Evolutionary conservation across 2,113 vertebrate genomes (phyloP), one percentile per base, ranked within the genome.

Genomic region (Tragelaphus strepsiceros): DNA sequence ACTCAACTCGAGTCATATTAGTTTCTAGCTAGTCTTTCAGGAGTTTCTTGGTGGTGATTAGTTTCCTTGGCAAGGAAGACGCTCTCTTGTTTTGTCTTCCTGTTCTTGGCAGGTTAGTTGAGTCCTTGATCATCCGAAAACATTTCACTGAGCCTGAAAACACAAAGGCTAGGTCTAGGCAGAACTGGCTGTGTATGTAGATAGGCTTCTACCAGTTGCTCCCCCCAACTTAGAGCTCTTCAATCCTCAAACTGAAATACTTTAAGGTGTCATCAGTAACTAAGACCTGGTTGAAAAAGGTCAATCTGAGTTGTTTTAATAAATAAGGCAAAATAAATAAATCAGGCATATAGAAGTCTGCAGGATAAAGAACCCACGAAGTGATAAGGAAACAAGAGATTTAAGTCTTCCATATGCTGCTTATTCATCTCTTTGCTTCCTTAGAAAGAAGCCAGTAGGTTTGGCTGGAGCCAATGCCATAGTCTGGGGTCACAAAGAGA

Each of bases 251-350:
- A 84, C 53, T 84, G n/a, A 83, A 54, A 83, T 84, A 59, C 6
- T 56, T 88, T 67, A 91, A 93, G 46, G 56, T 30, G 32, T 80
- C 77, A 64, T 67, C 35, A 82, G 28, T 61, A 92, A 87, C 24
- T 56, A n/a, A 93, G 53, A 62, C 22, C 64, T 46, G 92, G 43
- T 16, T 97, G 74, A 95, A 59, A 96, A 97, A 94, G 83, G 78
- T 15, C 32, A 43, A 96, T 22, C 49, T 43, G 77, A 58, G 22
- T 22, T 93, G 16, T 91, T 93, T 81, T 88, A 80, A 43, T 51
- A 92, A 96, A 90, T 32, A 85, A 86, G 16, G 59, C 53, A 59
- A 39, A 77, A 77, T 74, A 74, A 39, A 43, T 77, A 43, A 77
- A 77, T 77, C 35, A 90, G 9, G n/a, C 22, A 83, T 78, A 35